phyloP scores from a whole-genome alignment of 2,888 invertebrate genomes.

The Drosophila setosimentum region DNA sequence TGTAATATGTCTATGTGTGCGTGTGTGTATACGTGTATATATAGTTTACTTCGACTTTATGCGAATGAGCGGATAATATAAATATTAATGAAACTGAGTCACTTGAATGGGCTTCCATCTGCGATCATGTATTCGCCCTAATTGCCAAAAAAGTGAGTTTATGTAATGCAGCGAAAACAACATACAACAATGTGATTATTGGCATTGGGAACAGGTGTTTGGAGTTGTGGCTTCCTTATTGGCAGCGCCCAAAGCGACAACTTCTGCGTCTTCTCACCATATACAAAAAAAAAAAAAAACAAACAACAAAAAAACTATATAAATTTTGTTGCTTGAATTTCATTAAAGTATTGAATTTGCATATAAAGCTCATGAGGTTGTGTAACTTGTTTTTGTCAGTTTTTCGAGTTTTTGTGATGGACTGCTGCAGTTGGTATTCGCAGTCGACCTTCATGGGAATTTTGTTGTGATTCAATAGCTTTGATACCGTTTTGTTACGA shows the following conservation, averaged over 20 bases:
- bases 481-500: conserved; percentile 22
- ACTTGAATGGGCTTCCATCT: conserved; percentile 20
- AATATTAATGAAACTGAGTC: conserved; percentile 21
- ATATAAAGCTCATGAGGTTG: conserved; percentile 40
- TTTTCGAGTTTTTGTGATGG: conserved; percentile 21
- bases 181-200: conserved; percentile 23
- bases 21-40: not conserved
- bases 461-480: conserved; percentile 30
- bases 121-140: conserved; percentile 20
- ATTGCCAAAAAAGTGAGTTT: conserved; percentile 30
- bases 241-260: conserved; percentile 27
- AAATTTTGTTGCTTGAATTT: conserved; percentile 37
- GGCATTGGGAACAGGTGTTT: conserved; percentile 14
- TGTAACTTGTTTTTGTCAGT: conserved; percentile 29
- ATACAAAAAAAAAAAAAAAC: conserved; percentile 9
- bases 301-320: conserved; percentile 9
- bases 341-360: conserved; percentile 66
- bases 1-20: not conserved
- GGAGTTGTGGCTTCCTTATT: conserved; percentile 33
- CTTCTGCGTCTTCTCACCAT: conserved; percentile 28
- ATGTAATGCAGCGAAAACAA: conserved; percentile 22
- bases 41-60: conserved; percentile 2
- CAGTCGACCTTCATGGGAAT: conserved; percentile 75
- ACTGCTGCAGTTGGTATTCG: conserved; percentile 8
- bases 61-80: conserved; percentile 6